Percentiles rank a stretch among this genome's conserved stretches.
phyloP scores from a whole-genome alignment of 2,888 invertebrate genomes.

The Orthosia gothica region DNA sequence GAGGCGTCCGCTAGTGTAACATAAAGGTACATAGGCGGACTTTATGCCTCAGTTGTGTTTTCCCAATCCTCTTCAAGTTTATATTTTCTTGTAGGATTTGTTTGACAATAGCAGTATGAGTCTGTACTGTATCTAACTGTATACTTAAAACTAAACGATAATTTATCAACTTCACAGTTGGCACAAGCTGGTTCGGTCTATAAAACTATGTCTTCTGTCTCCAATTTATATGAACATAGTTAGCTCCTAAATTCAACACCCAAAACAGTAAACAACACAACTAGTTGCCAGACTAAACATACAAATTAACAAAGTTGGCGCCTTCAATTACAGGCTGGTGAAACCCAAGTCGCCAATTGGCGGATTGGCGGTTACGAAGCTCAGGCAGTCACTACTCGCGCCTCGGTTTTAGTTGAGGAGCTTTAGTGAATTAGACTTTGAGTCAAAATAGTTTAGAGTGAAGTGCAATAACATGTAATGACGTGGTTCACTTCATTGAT shows the following conservation, averaged over 20 bases:
- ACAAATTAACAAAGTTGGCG: conserved; percentile 57
- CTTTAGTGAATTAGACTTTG: conserved; percentile 46
- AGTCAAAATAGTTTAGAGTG: conserved; percentile 32
- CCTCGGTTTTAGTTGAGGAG: conserved; percentile 20
- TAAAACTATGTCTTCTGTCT: neutral
- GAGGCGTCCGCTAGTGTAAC: no score
- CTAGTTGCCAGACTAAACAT: conserved; percentile 40
- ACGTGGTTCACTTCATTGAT: conserved; percentile 20
- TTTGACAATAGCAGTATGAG: no score
- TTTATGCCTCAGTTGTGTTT: no score
- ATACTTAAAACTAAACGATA: no score
- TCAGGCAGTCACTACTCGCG: conserved; percentile 14
- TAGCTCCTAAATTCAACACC: conserved; percentile 10
- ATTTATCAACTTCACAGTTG: no score
- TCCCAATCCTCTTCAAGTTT: no score
- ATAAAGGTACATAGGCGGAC: no score
- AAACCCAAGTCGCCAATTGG: conserved; percentile 55
- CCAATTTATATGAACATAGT: neutral
- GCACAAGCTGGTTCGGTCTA: neutral
- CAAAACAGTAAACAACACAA: conserved; percentile 36
- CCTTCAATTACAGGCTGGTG: conserved; percentile 50
- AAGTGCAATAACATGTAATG: conserved; percentile 51
- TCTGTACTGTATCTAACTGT: no score
- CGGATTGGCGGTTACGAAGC: conserved; percentile 54
- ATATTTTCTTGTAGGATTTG: no score